Base-by-base conservation (phyloP, 2,888 invertebrate species). In the Phrixothrix hirtus region DNA sequence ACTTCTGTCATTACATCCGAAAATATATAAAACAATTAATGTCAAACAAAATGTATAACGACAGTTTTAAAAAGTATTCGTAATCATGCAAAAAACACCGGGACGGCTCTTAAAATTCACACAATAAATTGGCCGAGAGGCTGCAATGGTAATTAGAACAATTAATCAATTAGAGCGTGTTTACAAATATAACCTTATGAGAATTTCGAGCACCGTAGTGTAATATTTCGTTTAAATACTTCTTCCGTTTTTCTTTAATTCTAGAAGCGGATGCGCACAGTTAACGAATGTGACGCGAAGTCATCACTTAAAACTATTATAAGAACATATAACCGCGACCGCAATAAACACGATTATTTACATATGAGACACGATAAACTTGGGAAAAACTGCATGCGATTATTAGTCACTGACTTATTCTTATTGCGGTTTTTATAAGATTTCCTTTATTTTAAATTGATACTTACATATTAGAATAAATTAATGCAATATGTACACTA, bases 231-330 rank as follows among this genome's bases (percentile, higher is more conserved):
- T 69, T 73, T 73, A 74, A 73, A 70, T 71, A 66, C 70, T 71
- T 65, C 71, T 74, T 74, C 74, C 74, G 74, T 71, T 74, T 48
- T 74, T 74, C 73, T 75, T 74, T 55, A 71, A 71, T 71, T 70
- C 68, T 62, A 66, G 60, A 64, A 67, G 69, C 73, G 75, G 74
- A 75, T 70, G 73, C 66, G 68, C 61, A 67, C 69, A 58, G 72
- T 75, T 74, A 74, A 67, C 66, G 65, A 64, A 70, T 71, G 65
- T 72, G 72, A 75, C 73, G 75, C 75, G 67, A 75, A 75, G 73
- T 74, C 71, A 74, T 75, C 72, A 73, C 61, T 62, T 61, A 46
- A 51, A 55, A 55, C 49, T 49, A 55, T 49, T 49, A 38, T 55
- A 55, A 55, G 55, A 54, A 55, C 44, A 36, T 46, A 30, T 41